Base-by-base conservation (phyloP, 2,113 vertebrate species). In the Myrmecophaga tridactyla region DNA sequence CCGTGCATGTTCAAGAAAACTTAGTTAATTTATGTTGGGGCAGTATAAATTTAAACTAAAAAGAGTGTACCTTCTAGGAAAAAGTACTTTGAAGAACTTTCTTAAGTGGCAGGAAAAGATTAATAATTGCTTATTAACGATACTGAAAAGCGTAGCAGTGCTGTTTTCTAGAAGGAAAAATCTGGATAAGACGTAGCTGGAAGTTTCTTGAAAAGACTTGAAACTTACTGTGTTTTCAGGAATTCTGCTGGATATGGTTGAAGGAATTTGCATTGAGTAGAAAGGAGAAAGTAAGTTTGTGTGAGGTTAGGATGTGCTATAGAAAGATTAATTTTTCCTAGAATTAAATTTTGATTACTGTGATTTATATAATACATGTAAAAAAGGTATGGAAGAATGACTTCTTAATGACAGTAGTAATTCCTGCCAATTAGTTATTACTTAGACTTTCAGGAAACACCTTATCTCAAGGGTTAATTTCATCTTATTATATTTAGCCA, bases 241-340 rank as follows among this genome's bases (percentile, higher is more conserved):
- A 56, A 86, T 85, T 89, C 82, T 89, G 18, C 39, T 90, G 43
- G 8, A 76, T 36, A 92, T 27, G 25, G 39, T 62, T 88, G 58
- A 89, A 93, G 51, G 43, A 93, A 86, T 82, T 85, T 93, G 56
- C n/a, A 93, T 43, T 81, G 58, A 86, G 77, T 72, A 27, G 20
- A 77, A 96, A 94, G 29, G 88, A 93, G 43, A 97, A 89, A 81
- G 34, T 73, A 86, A 83, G 9, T 62, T 77, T 89, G 65, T 76
- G 56, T 65, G 23, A 88, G 43, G 21, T 6, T 77, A 86, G 90
- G 39, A 56, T 95, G 36, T 81, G 6, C 31, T 84, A 53, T 56
- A 63, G 43, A 86, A 29, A 88, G 43, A 43, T 91, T 67, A 80
- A 67, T 89, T 92, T 95, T 89, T 29, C 94, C 11, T 36, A 70